Conservation (phyloP, 2,888 invertebrate species). For the Melanotus villosus region DNA sequence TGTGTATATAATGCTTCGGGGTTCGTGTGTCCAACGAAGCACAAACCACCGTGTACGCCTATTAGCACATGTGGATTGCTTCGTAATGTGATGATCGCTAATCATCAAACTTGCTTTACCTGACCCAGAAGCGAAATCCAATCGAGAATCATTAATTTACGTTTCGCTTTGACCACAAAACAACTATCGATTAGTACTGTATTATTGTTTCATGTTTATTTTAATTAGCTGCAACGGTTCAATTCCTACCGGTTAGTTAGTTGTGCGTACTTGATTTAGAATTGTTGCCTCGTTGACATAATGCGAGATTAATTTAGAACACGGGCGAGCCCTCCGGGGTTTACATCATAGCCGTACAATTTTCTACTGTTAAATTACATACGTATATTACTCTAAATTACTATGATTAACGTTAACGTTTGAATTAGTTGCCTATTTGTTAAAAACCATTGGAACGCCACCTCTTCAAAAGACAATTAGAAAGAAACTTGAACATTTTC, state of each 20-base stretch:
- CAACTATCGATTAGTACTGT: conserved; percentile 30
- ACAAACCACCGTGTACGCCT: conserved; percentile 54
- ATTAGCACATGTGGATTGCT: conserved; percentile 61
- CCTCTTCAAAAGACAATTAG: too few species aligned
- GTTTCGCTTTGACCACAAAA: conserved; percentile 56
- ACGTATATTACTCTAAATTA: too few species aligned
- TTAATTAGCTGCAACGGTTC: conserved; percentile 23
- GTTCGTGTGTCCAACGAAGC: conserved; percentile 43
- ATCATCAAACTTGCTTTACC: conserved; percentile 59
- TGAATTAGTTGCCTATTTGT: too few species aligned
- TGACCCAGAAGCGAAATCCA: conserved; percentile 51
- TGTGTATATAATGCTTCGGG: conserved; percentile 46
- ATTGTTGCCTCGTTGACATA: background rate
- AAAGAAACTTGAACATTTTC: too few species aligned
- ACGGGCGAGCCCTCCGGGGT: too few species aligned
- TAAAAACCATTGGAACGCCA: too few species aligned
- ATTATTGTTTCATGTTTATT: conserved; percentile 25
- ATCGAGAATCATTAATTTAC: conserved; percentile 58
- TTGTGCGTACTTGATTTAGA: background rate
- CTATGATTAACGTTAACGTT: too few species aligned
- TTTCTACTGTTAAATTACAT: too few species aligned
- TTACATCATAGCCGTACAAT: too few species aligned
- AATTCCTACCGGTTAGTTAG: background rate
- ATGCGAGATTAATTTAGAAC: too few species aligned
- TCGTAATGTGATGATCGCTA: conserved; percentile 59